Base-by-base conservation (phyloP, 2,113 vertebrate genomes). In the Nesogale talazaci region DNA sequence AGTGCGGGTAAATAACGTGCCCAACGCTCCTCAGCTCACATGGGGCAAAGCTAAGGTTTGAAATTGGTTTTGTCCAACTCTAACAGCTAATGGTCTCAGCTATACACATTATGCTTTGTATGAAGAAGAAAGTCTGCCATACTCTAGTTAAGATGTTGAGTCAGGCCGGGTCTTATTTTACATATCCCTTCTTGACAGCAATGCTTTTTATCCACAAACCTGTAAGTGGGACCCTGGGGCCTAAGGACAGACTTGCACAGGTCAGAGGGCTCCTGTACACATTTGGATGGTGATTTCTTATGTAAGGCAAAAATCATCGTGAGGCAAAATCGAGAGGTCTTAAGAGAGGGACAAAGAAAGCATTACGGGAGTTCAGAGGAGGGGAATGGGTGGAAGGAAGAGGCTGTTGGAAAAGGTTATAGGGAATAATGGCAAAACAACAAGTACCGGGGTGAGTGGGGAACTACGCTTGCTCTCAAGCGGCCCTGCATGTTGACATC, bases 1-100 rank as follows among this genome's bases (percentile, higher is more conserved):
- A 72, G 90, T 61, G 31, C 94, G 29, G 29, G 78, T 36, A 91
- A 86, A 83, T 65, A 34, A 83, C 29, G 81, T 14, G 59, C 22
- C 57, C 63, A 57, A 86, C 61, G 29, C 52, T n/a, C 61, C n/a
- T 3, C 22, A 89, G 79, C 14, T 78, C 56, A 36, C 29, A 36
- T 9, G 40, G 77, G 89, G 42, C 69, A 91, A 82, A 75, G 63
- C 61, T 19, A 88, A 25, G 25, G 83, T 90, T 4, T 76, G 46
- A 90, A 90, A 70, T 20, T 22, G 81, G 14, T 31, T n/a, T 86
- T 86, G 63, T 75, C 2, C 36, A 88, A 72, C 11, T 9, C 2
- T 90, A 36, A 65, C 6, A 80, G 23, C 8, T 36, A 77, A 40
- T 29, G 23, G 67, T 94, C 31, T 79, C 4, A 80, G 84, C 59